These are phyloP conservation scores for Rhizomys pruinosus DNA, from an alignment of 2,113 vertebrate genomes.

Conservation along the genomic window DNA sequence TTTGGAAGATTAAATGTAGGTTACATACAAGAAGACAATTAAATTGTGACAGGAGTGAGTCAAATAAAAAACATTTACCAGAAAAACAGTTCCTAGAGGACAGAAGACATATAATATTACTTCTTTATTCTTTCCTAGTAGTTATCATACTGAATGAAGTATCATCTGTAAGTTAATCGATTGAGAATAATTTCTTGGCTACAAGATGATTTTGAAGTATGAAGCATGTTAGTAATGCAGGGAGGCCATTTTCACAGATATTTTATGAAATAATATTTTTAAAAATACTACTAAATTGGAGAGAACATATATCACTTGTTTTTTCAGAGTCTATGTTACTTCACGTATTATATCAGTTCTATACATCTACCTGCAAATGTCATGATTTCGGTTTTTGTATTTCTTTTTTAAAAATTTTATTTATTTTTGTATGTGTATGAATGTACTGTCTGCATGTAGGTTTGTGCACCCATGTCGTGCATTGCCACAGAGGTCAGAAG, in stretches of 20 bases:
- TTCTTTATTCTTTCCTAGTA: constrained; percentile 24
- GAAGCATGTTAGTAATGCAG: neutral
- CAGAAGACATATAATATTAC: neutral
- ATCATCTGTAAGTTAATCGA: neutral
- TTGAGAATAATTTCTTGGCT: constrained; percentile 39
- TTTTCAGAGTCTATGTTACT: too few relatives aligned
- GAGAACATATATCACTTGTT: too few relatives aligned
- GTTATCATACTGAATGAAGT: neutral
- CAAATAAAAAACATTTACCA: constrained; percentile 29
- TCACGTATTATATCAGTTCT: too few relatives aligned
- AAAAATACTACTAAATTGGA: neutral
- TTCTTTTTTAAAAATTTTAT: too few relatives aligned
- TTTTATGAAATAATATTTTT: constrained; percentile 29
- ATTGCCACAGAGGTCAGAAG: too few relatives aligned
- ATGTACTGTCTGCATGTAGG: too few relatives aligned
- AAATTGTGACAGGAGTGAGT: constrained; percentile 37
- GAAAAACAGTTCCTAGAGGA: neutral
- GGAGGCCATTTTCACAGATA: neutral
- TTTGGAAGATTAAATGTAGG: constrained; percentile 61
- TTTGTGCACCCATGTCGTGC: too few relatives aligned
- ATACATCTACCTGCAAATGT: too few relatives aligned
- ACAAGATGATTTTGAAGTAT: constrained; percentile 31
- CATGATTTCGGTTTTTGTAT: too few relatives aligned
- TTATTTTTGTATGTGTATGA: too few relatives aligned
- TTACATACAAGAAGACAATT: constrained; percentile 61